Percentiles rank a stretch among this genome's conserved stretches.
phyloP scores from a whole-genome alignment of 2,888 invertebrate genomes.

The Platycheirus rosarum region DNA sequence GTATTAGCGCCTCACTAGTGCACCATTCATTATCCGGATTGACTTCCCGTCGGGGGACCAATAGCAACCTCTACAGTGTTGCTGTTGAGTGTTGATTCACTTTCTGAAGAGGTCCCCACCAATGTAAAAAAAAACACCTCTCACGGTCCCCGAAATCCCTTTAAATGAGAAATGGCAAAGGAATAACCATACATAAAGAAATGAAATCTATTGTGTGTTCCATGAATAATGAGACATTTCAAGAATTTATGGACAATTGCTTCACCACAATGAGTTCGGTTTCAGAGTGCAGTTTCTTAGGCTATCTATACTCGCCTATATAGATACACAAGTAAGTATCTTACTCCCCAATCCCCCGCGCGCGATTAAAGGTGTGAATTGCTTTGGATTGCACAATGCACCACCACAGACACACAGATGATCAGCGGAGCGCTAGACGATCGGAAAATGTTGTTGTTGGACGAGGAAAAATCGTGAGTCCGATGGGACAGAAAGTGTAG shows the following conservation, averaged over 20 bases:
- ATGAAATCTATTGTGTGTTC: slow-evolving; percentile 79
- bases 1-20: slow-evolving; percentile 56
- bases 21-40: slow-evolving; percentile 15
- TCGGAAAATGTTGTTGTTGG: slow-evolving; percentile 20
- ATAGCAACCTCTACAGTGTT: not conserved
- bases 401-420: slow-evolving; percentile 14
- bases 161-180: slow-evolving; percentile 72
- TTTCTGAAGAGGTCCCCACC: slow-evolving; percentile 47
- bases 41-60: slow-evolving; percentile 9
- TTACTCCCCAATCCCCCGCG: slow-evolving; percentile 54
- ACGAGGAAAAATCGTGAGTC: slow-evolving; percentile 71
- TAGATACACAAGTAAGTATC: slow-evolving; percentile 10
- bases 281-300: slow-evolving; percentile 34
- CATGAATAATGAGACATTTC: slow-evolving; percentile 83
- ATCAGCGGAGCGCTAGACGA: slow-evolving; percentile 24
- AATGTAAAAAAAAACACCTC: too few relatives aligned
- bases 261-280: slow-evolving; percentile 79
- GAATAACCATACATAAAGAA: slow-evolving; percentile 73
- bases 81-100: slow-evolving; percentile 42
- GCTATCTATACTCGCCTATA: not conserved
- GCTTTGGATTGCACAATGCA: slow-evolving; percentile 72
- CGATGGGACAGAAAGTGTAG: slow-evolving; percentile 28
- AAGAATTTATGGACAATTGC: slow-evolving; percentile 82
- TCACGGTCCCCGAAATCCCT: slow-evolving; percentile 41
- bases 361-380: slow-evolving; percentile 73